Percentiles rank a stretch among this genome's conserved stretches.
These are phyloP conservation scores for Ligdia adustata DNA, from an alignment of 2,888 invertebrate genomes.

Conservation along the genomic window DNA sequence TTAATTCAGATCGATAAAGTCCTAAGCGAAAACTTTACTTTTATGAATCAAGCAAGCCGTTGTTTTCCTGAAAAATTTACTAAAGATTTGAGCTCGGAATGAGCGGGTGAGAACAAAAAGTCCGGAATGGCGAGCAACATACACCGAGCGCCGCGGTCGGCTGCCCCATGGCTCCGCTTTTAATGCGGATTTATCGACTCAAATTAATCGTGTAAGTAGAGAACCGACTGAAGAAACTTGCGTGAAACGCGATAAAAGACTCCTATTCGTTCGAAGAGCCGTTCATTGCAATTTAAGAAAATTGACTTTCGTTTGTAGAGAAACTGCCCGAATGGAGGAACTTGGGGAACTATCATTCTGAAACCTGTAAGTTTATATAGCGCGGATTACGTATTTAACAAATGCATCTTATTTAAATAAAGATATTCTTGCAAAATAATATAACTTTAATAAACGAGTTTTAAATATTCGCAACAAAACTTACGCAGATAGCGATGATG, in stretches of 20 bases:
- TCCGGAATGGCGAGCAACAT: slow-evolving; percentile 66
- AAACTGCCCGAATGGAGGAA: slow-evolving; percentile 35
- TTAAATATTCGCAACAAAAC: slow-evolving; percentile 6
- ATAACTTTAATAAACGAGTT: slow-evolving; percentile 5
- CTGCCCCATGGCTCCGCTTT: slow-evolving; percentile 72
- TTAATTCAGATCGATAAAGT: slow-evolving; percentile 54
- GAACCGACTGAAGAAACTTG: slow-evolving; percentile 73
- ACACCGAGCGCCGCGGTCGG: slow-evolving; percentile 70
- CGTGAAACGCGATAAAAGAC: slow-evolving; percentile 77
- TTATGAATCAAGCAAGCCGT: slow-evolving; percentile 32
- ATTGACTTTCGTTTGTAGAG: slow-evolving; percentile 55
- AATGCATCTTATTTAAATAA: neutral
- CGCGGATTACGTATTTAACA: neutral
- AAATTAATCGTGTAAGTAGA: slow-evolving; percentile 82
- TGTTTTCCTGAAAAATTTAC: slow-evolving; percentile 44
- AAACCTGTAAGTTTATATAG: neutral
- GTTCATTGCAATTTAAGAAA: slow-evolving; percentile 66
- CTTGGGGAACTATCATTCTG: neutral
- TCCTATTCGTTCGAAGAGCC: slow-evolving; percentile 63
- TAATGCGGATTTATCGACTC: slow-evolving; percentile 82
- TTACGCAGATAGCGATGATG: neutral
- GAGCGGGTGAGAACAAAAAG: slow-evolving; percentile 67
- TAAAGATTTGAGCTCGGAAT: slow-evolving; percentile 54
- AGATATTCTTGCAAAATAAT: neutral
- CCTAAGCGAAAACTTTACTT: slow-evolving; percentile 38